A percentile compares a stretch with the other conserved stretches of the same genome.
Conservation (phyloP, 1,140 invertebrate genomes). For the Leptinotarsa texana region DNA sequence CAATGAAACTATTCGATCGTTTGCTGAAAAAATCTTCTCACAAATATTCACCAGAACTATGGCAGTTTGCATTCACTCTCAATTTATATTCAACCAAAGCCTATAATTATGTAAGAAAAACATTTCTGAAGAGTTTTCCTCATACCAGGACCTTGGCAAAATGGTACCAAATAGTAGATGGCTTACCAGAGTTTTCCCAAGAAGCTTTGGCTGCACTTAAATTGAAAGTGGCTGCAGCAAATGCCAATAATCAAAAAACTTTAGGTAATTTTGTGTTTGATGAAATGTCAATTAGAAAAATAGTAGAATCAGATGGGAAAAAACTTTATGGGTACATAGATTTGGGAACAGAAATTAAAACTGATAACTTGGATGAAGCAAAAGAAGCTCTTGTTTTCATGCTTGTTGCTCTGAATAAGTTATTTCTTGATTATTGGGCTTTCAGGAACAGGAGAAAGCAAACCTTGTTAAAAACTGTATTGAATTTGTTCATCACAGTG, state of each 20-base stretch:
- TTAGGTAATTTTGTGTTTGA: not conserved
- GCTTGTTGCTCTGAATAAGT: not conserved
- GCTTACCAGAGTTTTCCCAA: not conserved
- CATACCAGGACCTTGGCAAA: not conserved
- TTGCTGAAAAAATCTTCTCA: not conserved
- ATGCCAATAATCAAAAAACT: not conserved
- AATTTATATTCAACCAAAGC: not conserved
- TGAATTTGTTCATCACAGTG: not conserved
- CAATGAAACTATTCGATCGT: not conserved
- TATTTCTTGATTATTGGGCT: not conserved
- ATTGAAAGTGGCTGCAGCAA: not conserved
- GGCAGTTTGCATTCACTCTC: not conserved
- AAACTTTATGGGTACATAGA: constrained; percentile 46
- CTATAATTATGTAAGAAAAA: not conserved
- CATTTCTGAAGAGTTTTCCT: not conserved
- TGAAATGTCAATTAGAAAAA: constrained; percentile 46
- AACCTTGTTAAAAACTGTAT: not conserved
- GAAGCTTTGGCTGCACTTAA: not conserved
- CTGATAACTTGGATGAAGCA: constrained; percentile 43
- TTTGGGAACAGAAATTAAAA: constrained; percentile 42
- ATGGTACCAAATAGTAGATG: not conserved
- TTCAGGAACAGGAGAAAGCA: not conserved
- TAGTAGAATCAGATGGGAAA: constrained; percentile 46
- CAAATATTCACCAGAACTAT: not conserved
- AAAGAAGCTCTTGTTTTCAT: constrained; percentile 44